Evolutionary conservation across 2,113 vertebrate species (phyloP), one percentile per base, ranked within the genome.

Genomic region (Rostratula benghalensis): DNA sequence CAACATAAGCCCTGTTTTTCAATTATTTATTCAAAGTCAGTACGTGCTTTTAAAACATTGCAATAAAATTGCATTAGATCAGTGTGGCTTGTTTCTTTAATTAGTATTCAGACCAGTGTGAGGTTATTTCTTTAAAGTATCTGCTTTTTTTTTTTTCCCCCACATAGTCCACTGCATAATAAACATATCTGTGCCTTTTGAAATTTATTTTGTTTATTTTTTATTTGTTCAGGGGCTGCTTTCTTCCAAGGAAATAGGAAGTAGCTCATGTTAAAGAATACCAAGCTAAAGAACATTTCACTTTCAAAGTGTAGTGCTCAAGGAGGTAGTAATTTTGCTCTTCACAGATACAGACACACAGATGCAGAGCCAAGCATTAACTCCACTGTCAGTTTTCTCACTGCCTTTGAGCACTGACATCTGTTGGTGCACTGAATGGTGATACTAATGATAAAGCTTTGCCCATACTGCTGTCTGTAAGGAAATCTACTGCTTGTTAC

Each of bases 391-490:
- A 43, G 65, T 90, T 95, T 94, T 65, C 80, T 93, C 53, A 7
- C 80, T 93, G 74, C 76, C 90, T 94, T 94, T 96, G 90, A 97
- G 93, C 67, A 31, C 48, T 93, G 89, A 59, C 89, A 95, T 89
- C 75, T 95, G 82, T 97, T 94, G 93, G 39, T 95, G 91, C 45
- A 53, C 69, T 75, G 56, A 95, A 65, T 76, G 60, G 65, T 85
- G 81, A 69, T 87, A 53, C 48, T 91, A 60, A 75, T 75, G 90
- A 79, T 94, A 92, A 85, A 73, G 87, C 89, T 93, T 90, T 89
- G 54, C 78, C 78, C 43, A 30, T 70, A 1, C 28, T 85, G 35
- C 64, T 93, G 41, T 50, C 75, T 86, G 78, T 59, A 81, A 85
- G 56, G 63, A 96, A 71, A 83, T 86, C 25, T 59, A 57, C 78